phyloP scores from a whole-genome alignment of 2,888 invertebrate species.

The Thymelicus sylvestris region DNA sequence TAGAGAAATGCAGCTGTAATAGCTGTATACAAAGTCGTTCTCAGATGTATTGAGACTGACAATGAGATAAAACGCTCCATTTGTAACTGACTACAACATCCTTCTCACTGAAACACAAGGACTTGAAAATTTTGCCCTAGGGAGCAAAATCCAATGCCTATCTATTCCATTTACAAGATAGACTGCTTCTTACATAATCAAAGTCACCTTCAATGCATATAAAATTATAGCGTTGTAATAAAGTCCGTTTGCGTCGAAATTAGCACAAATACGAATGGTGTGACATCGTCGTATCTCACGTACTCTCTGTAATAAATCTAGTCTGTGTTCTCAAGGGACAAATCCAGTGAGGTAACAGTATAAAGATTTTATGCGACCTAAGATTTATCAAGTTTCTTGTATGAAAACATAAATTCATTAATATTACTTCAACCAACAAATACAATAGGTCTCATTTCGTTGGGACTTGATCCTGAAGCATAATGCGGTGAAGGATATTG shows the following conservation, averaged over 20 bases:
- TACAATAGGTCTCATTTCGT: no score
- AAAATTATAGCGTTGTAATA: neutral
- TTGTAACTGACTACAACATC: neutral
- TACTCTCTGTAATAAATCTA: conserved; percentile 25
- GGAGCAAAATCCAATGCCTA: neutral
- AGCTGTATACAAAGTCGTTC: no score
- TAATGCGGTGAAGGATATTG: no score
- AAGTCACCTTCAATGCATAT: neutral
- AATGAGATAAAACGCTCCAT: no score
- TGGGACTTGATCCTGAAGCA: no score
- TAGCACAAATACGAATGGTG: neutral
- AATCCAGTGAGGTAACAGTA: conserved; percentile 42
- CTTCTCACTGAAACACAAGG: neutral
- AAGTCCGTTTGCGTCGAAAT: neutral
- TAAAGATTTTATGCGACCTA: conserved; percentile 43
- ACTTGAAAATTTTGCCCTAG: neutral
- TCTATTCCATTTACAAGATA: no score
- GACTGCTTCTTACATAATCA: no score
- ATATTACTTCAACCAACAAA: neutral
- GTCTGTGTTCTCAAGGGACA: conserved; percentile 40
- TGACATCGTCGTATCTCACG: conserved; percentile 8
- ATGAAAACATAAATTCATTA: conserved; percentile 2
- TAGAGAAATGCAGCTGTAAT: no score
- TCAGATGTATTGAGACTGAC: no score
- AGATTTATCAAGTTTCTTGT: conserved; percentile 6